A percentile compares a stretch with the other conserved stretches of the same genome.
Evolutionary conservation across 1,140 invertebrate genomes (phyloP).

Genomic region (Marisa cornuarietis): DNA sequence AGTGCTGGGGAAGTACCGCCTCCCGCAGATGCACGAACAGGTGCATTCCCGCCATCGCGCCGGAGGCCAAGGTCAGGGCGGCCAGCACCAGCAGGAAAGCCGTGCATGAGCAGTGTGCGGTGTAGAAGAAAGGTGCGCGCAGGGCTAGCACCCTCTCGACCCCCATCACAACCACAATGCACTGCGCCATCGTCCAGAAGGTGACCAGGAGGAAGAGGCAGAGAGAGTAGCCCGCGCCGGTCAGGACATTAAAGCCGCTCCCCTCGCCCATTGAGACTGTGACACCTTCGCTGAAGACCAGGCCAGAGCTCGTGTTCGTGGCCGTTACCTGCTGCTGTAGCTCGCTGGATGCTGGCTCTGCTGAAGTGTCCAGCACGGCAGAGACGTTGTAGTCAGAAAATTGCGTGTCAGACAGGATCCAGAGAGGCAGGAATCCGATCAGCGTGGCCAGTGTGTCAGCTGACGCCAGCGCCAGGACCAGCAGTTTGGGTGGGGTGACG

Average conservation of each 20-base stretch:
- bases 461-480: conserved; percentile 4
- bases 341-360: background rate
- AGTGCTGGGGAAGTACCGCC: background rate
- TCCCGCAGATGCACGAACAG: background rate
- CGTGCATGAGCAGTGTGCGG: conserved; percentile 3
- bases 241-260: background rate
- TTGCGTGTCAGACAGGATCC: conserved; percentile 5
- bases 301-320: too few species aligned
- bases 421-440: conserved; percentile 16
- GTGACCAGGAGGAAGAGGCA: conserved; percentile 1
- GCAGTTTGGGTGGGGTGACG: conserved; percentile 16
- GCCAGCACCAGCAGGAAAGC: conserved; percentile 3
- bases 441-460: conserved; percentile 9
- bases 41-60: conserved; percentile 8
- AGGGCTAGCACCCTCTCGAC: conserved; percentile 19
- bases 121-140: conserved; percentile 19
- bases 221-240: conserved; percentile 2
- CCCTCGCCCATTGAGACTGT: too few species aligned
- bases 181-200: conserved; percentile 23
- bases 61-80: background rate
- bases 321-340: background rate
- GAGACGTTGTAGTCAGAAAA: background rate
- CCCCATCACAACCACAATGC: conserved; percentile 19
- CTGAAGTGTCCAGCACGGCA: background rate
- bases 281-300: too few species aligned